phyloP scores from a whole-genome alignment of 2,888 invertebrate species.

The Helobdella robusta region DNA sequence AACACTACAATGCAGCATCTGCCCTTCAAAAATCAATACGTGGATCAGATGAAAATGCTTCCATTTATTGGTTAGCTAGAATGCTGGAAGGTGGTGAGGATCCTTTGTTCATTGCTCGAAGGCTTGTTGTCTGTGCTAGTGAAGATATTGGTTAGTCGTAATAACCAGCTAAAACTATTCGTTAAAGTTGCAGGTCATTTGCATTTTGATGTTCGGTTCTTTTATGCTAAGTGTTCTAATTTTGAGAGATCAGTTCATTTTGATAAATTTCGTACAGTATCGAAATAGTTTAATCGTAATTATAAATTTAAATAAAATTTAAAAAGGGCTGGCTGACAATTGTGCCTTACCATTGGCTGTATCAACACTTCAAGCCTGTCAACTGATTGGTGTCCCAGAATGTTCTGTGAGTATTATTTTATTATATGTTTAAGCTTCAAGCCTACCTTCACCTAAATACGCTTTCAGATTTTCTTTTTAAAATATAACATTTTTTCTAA shows the following conservation, averaged over 20 bases:
- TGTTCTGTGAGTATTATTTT: constrained; percentile 56
- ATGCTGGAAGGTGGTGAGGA: constrained; percentile 72
- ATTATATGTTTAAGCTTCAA: too few species aligned
- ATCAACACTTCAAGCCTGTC: constrained; percentile 67
- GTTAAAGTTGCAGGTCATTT: too few species aligned
- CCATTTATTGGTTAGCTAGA: constrained; percentile 71
- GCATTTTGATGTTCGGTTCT: not conserved
- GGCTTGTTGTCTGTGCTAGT: constrained; percentile 64
- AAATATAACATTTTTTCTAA: too few species aligned
- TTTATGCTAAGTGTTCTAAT: not conserved
- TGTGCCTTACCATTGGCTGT: constrained; percentile 62
- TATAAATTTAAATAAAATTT: not conserved
- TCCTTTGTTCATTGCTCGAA: constrained; percentile 65
- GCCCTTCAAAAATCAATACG: constrained; percentile 74
- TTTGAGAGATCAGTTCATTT: too few species aligned
- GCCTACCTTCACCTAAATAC: too few species aligned
- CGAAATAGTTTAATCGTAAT: not conserved
- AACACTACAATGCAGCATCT: constrained; percentile 72
- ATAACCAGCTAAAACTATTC: too few species aligned
- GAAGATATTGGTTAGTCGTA: constrained; percentile 65
- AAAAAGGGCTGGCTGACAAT: constrained; percentile 51
- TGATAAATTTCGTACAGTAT: too few species aligned
- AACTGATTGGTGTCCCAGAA: constrained; percentile 72
- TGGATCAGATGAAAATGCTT: constrained; percentile 69
- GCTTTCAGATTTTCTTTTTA: too few species aligned